Evolutionary conservation across 2,888 invertebrate species (phyloP).

Genomic region (Caenorhabditis zanzibari): DNA sequence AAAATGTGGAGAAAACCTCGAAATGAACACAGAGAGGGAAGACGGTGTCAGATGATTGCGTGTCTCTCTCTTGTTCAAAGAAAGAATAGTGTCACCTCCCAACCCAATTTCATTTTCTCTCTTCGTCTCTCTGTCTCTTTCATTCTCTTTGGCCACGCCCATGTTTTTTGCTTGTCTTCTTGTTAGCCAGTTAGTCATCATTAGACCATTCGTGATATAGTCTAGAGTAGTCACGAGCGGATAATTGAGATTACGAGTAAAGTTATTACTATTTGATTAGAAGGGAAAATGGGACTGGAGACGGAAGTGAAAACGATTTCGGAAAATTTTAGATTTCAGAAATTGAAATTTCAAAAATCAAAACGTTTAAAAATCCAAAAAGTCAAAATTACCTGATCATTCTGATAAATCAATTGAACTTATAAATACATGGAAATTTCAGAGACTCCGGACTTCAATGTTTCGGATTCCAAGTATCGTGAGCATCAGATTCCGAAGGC

Average conservation of each 20-base stretch:
- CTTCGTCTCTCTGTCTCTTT: slow-evolving; percentile 6
- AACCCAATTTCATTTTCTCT: slow-evolving; percentile 38
- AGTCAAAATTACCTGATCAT: too few species aligned
- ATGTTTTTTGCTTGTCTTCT: slow-evolving; percentile 18
- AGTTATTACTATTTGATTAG: slow-evolving; percentile 14
- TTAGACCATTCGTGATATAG: slow-evolving; percentile 8
- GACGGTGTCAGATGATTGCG: slow-evolving; percentile 33
- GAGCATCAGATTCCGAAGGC: too few species aligned
- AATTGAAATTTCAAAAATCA: too few species aligned
- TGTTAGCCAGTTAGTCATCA: slow-evolving; percentile 28
- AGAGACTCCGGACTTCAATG: too few species aligned
- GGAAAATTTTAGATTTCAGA: not conserved
- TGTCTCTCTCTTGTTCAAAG: slow-evolving; percentile 26
- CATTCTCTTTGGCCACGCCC: slow-evolving; percentile 13
- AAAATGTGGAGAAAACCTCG: slow-evolving; percentile 31
- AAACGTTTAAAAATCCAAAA: too few species aligned
- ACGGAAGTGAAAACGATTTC: not conserved
- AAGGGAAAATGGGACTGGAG: not conserved
- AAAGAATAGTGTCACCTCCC: slow-evolving; percentile 42
- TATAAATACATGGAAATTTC: too few species aligned
- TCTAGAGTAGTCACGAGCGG: slow-evolving; percentile 18
- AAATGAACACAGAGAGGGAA: slow-evolving; percentile 29
- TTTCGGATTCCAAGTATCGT: too few species aligned
- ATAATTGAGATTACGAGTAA: slow-evolving; percentile 28
- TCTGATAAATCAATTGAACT: too few species aligned